Conservation (phyloP, 2,797 vertebrate genomes). For the Coregonus suidteri region DNA sequence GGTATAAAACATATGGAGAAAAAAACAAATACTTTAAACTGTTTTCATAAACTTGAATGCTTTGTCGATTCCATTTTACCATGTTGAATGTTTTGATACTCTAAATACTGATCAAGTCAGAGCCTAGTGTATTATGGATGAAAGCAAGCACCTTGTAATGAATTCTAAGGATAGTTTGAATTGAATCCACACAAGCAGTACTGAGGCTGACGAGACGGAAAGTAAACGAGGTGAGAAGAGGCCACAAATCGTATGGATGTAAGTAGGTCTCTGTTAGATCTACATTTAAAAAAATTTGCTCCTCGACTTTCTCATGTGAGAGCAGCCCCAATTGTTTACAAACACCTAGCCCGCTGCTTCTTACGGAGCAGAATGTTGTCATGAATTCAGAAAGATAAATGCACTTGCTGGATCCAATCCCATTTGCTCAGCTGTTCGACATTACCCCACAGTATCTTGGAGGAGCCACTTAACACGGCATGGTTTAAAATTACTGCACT, state of each 20-base stretch:
- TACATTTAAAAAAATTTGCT: conserved; percentile 8
- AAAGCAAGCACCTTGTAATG: neutral
- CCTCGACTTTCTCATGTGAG: conserved; percentile 55
- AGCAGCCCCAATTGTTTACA: conserved; percentile 69
- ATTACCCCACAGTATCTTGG: conserved; percentile 64
- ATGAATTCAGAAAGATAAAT: conserved; percentile 71
- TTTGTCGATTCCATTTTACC: neutral
- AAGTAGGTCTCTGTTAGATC: conserved; percentile 9
- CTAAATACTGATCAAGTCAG: neutral
- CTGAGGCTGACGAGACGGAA: conserved; percentile 3
- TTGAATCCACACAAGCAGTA: neutral
- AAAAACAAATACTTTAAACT: neutral
- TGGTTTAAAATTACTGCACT: conserved; percentile 73
- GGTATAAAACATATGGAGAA: conserved; percentile 6
- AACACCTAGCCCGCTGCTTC: conserved; percentile 61
- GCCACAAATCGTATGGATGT: conserved; percentile 1
- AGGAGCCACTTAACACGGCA: conserved; percentile 68
- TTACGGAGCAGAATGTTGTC: conserved; percentile 56
- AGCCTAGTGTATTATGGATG: neutral
- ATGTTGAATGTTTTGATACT: neutral
- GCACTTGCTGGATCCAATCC: conserved; percentile 67
- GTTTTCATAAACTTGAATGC: neutral
- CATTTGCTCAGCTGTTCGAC: conserved; percentile 69
- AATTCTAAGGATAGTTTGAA: neutral
- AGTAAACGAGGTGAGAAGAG: conserved; percentile 11